phyloP scores from a whole-genome alignment of 2,888 invertebrate genomes.

The Marronus borbonicus region DNA sequence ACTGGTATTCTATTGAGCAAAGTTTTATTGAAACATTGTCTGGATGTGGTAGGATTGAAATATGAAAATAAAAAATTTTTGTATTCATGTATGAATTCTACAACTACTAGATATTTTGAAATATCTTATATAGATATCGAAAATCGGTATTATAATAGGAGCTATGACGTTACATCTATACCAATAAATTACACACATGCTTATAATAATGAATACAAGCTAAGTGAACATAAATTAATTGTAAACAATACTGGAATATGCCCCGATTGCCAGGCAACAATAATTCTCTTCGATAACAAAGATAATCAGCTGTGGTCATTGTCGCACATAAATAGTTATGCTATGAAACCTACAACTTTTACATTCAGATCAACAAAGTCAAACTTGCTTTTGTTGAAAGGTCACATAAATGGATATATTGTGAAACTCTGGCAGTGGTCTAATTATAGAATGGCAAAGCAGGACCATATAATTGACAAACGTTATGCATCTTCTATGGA shows the following conservation, averaged over 20 bases:
- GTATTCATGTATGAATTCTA: slow-evolving; percentile 75
- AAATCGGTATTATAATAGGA: slow-evolving; percentile 50
- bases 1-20: slow-evolving; percentile 79
- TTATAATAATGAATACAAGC: slow-evolving; percentile 72
- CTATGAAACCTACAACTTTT: slow-evolving; percentile 82
- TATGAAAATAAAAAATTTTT: slow-evolving; percentile 69
- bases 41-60: slow-evolving; percentile 74
- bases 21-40: slow-evolving; percentile 75
- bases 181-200: slow-evolving; percentile 54
- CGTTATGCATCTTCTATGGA: slow-evolving; percentile 48
- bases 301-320: slow-evolving; percentile 69
- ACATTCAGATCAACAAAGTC: slow-evolving; percentile 72
- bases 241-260: slow-evolving; percentile 82
- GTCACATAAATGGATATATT: slow-evolving; percentile 81
- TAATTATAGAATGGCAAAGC: slow-evolving; percentile 37
- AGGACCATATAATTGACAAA: slow-evolving; percentile 29
- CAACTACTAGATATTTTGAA: slow-evolving; percentile 57
- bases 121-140: slow-evolving; percentile 40
- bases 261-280: slow-evolving; percentile 78
- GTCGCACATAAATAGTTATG: slow-evolving; percentile 79
- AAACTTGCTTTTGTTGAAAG: slow-evolving; percentile 67
- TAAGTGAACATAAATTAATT: slow-evolving; percentile 77
- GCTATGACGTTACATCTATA: slow-evolving; percentile 54
- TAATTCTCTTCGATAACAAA: slow-evolving; percentile 74
- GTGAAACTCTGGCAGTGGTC: slow-evolving; percentile 88